Percentiles rank a stretch among this genome's conserved stretches.
These are phyloP conservation scores for Hydra vulgaris DNA, from an alignment of 30 jellyfish, hydroid and myxozoan genomes.

Conservation along the genomic window DNA sequence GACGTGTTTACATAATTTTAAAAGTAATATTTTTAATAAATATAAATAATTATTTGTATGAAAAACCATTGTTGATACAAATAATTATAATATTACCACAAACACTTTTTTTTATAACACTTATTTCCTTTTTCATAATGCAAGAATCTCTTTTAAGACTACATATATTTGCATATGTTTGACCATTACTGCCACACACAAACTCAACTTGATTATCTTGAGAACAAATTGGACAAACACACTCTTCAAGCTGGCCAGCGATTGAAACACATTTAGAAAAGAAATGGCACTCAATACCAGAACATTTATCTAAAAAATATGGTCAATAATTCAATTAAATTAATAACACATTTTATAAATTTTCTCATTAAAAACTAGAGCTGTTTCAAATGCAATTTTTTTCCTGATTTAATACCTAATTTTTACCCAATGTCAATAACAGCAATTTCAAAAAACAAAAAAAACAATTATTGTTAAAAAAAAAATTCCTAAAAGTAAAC, in stretches of 20 bases:
- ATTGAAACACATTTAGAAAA: slow-evolving; percentile 32
- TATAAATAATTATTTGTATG: too few relatives aligned
- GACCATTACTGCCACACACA: slow-evolving; percentile 57
- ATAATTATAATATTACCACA: slow-evolving; percentile 37
- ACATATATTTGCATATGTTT: slow-evolving; percentile 40
- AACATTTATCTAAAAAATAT: slow-evolving; percentile 30
- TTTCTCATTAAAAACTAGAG: too few relatives aligned
- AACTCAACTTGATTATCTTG: slow-evolving; percentile 18
- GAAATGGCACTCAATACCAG: slow-evolving; percentile 28
- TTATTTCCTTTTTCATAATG: neutral
- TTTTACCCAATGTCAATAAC: too few relatives aligned
- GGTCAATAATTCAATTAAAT: neutral
- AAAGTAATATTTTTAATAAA: neutral
- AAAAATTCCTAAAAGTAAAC: too few relatives aligned
- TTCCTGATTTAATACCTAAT: too few relatives aligned
- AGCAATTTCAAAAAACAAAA: too few relatives aligned
- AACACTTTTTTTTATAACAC: slow-evolving; percentile 18
- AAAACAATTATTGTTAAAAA: too few relatives aligned
- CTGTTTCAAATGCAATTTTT: too few relatives aligned
- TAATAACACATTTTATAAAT: neutral
- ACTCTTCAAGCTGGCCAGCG: slow-evolving; percentile 45
- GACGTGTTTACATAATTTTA: too few relatives aligned
- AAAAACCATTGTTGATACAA: neutral
- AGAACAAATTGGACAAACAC: slow-evolving; percentile 56
- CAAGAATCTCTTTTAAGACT: slow-evolving; percentile 32